phyloP scores from a whole-genome alignment of 2,113 vertebrate genomes.

The Ondatra zibethicus region DNA sequence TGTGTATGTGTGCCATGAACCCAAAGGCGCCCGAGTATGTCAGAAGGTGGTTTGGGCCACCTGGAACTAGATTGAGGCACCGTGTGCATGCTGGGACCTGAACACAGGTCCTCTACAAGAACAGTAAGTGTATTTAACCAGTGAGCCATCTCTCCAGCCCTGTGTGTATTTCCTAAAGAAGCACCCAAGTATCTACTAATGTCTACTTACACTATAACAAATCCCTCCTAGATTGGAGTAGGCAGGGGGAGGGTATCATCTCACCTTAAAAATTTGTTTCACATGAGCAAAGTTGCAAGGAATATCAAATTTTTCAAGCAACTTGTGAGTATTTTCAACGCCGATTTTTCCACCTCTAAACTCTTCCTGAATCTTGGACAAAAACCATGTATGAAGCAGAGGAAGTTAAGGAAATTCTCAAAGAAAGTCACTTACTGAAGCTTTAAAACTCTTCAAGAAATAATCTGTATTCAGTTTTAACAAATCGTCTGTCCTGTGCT shows the following conservation, averaged over 20 bases:
- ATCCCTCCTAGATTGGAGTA: neutral
- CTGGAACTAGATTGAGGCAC: neutral
- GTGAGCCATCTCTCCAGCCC: neutral
- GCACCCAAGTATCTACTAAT: neutral
- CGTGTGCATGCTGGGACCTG: neutral
- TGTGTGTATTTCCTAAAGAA: conserved; percentile 32
- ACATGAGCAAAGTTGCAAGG: conserved; percentile 76
- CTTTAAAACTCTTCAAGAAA: conserved; percentile 36
- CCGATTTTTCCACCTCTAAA: conserved; percentile 83
- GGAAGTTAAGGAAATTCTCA: conserved; percentile 83
- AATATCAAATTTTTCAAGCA: conserved; percentile 84
- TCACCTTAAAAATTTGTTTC: conserved; percentile 87
- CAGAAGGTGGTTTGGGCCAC: neutral
- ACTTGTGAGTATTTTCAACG: conserved; percentile 74
- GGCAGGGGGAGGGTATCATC: neutral
- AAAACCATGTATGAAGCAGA: conserved; percentile 84
- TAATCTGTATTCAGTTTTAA: neutral
- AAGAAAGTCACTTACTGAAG: conserved; percentile 30
- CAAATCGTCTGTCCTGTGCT: neutral
- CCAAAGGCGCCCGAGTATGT: neutral
- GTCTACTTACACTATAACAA: neutral
- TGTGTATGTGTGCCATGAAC: neutral
- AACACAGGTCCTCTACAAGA: neutral
- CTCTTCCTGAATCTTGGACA: conserved; percentile 81
- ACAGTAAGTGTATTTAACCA: no score